These are phyloP conservation scores for Drosophila sordidula DNA, from an alignment of 2,888 invertebrate species.

Conservation along the genomic window DNA sequence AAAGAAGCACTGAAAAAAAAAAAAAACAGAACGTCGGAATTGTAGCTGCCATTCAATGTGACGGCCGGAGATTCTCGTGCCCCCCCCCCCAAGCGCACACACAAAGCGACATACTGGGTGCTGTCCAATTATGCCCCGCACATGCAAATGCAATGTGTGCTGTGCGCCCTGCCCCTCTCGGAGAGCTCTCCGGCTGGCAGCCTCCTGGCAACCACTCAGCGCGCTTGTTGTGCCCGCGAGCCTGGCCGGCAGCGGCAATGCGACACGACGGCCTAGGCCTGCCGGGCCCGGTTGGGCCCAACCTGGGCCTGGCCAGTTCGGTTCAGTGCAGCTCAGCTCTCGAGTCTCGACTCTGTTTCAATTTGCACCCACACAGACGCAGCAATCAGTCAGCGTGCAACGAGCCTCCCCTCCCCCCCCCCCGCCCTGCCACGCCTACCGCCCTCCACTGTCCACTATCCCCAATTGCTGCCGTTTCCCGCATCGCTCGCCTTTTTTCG, in stretches of 20 bases:
- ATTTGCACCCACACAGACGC: slow-evolving; percentile 70
- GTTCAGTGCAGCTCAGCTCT: slow-evolving; percentile 27
- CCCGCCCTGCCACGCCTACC: slow-evolving; percentile 23
- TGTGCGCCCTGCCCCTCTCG: background rate
- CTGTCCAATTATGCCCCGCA: slow-evolving; percentile 79
- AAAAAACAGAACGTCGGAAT: too few relatives aligned
- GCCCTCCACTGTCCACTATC: slow-evolving; percentile 17
- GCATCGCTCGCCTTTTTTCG: slow-evolving; percentile 64
- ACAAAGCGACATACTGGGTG: slow-evolving; percentile 46
- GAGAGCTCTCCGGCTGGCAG: slow-evolving; percentile 3
- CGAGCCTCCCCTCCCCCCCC: slow-evolving; percentile 24
- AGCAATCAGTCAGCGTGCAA: slow-evolving; percentile 73
- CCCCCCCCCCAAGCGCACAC: slow-evolving; percentile 13
- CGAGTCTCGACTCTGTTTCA: slow-evolving; percentile 71
- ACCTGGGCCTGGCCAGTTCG: slow-evolving; percentile 9
- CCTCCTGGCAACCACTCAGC: slow-evolving; percentile 63
- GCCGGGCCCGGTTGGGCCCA: background rate
- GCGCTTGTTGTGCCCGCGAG: slow-evolving; percentile 78
- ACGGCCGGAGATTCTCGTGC: slow-evolving; percentile 40
- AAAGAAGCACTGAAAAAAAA: slow-evolving; percentile 14
- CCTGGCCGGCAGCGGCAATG: slow-evolving; percentile 66
- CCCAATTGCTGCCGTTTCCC: slow-evolving; percentile 44
- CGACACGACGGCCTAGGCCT: slow-evolving; percentile 58
- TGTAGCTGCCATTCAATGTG: slow-evolving; percentile 66
- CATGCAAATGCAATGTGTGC: slow-evolving; percentile 77